Conservation (phyloP, 2,888 invertebrate genomes). For the Neoaliturus tenellus region DNA sequence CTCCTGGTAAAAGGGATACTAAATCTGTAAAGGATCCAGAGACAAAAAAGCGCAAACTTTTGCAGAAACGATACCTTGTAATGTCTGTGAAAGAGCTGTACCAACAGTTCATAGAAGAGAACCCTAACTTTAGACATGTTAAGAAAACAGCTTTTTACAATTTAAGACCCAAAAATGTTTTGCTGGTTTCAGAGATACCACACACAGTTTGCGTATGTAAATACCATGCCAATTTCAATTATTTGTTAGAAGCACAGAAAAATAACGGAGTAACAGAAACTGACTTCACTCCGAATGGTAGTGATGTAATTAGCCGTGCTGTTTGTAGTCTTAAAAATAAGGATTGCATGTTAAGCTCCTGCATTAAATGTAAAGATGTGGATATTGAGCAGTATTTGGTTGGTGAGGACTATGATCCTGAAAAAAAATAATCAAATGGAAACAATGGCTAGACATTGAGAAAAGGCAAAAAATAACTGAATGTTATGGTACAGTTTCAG, state of each 20-base stretch:
- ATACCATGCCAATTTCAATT: conserved; percentile 29
- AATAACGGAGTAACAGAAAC: conserved; percentile 40
- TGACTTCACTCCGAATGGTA: conserved; percentile 28
- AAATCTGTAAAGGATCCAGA: conserved; percentile 26
- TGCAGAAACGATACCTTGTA: conserved; percentile 32
- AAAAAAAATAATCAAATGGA: conserved; percentile 35
- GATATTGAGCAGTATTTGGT: conserved; percentile 26
- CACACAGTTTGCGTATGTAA: conserved; percentile 23
- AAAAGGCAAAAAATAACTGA: conserved; percentile 37
- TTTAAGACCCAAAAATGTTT: conserved; percentile 38
- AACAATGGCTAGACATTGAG: conserved; percentile 35
- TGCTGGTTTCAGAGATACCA: conserved; percentile 35
- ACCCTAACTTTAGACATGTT: conserved; percentile 20
- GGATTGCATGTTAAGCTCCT: too few relatives aligned
- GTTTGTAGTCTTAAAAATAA: conserved; percentile 35
- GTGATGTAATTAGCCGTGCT: conserved; percentile 34
- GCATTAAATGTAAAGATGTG: too few relatives aligned
- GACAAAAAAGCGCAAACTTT: conserved; percentile 34
- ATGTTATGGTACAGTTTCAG: conserved; percentile 22
- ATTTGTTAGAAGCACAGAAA: conserved; percentile 31
- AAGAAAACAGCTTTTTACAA: conserved; percentile 38
- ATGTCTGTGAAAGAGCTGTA: conserved; percentile 34
- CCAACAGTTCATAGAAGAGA: conserved; percentile 34
- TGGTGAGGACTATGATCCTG: conserved; percentile 31
- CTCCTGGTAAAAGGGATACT: conserved; percentile 40